Evolutionary conservation across 1,140 invertebrate genomes (phyloP), one percentile per base, ranked within the genome.

Genomic region (Octopus sinensis): DNA sequence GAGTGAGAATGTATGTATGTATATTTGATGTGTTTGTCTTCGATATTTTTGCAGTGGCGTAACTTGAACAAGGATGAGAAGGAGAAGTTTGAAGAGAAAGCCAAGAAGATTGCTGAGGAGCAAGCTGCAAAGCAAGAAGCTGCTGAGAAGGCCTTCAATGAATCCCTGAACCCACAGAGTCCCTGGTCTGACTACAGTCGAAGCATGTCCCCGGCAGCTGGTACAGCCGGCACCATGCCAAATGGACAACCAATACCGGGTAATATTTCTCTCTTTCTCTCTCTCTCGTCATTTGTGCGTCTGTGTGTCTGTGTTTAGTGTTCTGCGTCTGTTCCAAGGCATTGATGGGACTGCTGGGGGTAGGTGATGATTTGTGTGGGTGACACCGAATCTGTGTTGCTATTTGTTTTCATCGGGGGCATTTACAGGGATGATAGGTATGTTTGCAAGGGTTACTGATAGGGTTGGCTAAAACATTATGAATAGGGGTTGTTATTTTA

Each of bases 41-140:
- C 78, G 12, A 71, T n/a, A 79, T 62, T 75, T 52, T 81, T 92
- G 56, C 86, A 95, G 93, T 99, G 98, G 98, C 94, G 97, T 86
- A 96, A 95, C 83, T 92, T 99, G 81, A 93, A 95, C 0, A 92
- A 95, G 4, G 92, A 93, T 81, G 96, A 97, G 82, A 99, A 99
- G 89, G 95, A 96, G 88, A 93, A 93, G 62, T 99, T 97, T 94
- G 98, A 99, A 92, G 88, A 89, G 71, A 87, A 86, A 54, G 89
- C 90, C 17, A 88, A 86, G 81, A 86, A 83, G 56, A 87, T 89
- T 12, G 88, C 87, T 6, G 87, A 88, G 53, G 88, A 90, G 52
- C 86, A 89, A 79, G 84, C 83, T 13, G 88, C 87, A 53, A 90
- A 90, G 78, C 88, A 89, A 79, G 84, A 87, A 77, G 89, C 87